Base-by-base conservation (phyloP, 2,113 vertebrate genomes). In the Urocitellus parryii region DNA sequence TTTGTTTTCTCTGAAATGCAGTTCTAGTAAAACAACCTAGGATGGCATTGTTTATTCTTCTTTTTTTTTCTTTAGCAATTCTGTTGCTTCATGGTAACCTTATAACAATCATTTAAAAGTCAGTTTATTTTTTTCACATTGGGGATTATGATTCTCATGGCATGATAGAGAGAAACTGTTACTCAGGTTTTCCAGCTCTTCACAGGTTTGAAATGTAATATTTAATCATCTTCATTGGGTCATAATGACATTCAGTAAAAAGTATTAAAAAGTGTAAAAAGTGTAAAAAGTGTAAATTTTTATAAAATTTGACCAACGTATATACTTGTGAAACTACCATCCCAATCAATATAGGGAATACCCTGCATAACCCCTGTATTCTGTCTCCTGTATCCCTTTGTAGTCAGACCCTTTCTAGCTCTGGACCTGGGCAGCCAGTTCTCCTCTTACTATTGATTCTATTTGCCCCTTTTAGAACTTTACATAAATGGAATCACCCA, bases 241-340 rank as follows among this genome's bases (percentile, higher is more conserved):
- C 63, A 34, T 94, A 94, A 61, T 92, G 20, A 58, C 8, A 90
- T 53, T 88, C 18, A 76, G 13, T 96, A 83, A 72, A 76, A 95
- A 63, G 18, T 34, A 81, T 84, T 90, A n/a, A n/a, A n/a, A n/a
- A n/a, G n/a, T n/a, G n/a, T n/a, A n/a, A n/a, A n/a, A n/a, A n/a
- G n/a, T n/a, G n/a, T n/a, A n/a, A n/a, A n/a, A 94, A 76, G 10
- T 42, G 48, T 70, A 76, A 70, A 88, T 6, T 84, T 58, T 17
- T 25, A 42, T 80, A 91, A 76, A 80, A 29, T 87, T 74, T 90
- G 27, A 58, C 42, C 45, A 27, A 12, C 9, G 27, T 2, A 1
- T 81, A 61, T 10, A 48, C n/a, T 34, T 90, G 20, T 67, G 72
- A 80, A 92, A 51, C 22, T 6, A 48, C 9, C 37, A 34, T 4